Base-by-base conservation (phyloP, 2,888 invertebrate species). In the Oxycera nigricornis region DNA sequence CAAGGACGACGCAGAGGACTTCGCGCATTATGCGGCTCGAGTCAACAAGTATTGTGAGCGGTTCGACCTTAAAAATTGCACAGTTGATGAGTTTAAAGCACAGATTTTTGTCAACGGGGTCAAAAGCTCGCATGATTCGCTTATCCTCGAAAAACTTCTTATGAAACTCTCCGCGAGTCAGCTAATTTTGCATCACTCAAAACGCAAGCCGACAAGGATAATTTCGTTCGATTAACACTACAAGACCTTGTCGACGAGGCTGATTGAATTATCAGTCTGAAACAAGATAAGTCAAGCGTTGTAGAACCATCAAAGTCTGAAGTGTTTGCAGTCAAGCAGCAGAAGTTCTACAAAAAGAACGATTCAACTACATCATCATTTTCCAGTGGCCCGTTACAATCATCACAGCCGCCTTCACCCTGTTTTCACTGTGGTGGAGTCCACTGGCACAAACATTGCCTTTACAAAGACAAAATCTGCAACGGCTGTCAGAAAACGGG, bases 101-200 rank as follows among this genome's bases (percentile, higher is more conserved):
- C n/a, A n/a, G 30, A n/a, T 61, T n/a, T 30, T 61, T 61, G 35
- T 28, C 62, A 61, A 24, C 14, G 26, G 28, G 14, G 17, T 30
- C 20, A n/a, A n/a, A n/a, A n/a, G n/a, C n/a, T n/a, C n/a, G n/a
- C n/a, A n/a, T n/a, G n/a, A n/a, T n/a, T n/a, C n/a, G n/a, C n/a
- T n/a, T n/a, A n/a, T n/a, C n/a, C n/a, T n/a, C n/a, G n/a, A n/a
- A n/a, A n/a, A n/a, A n/a, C 28, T 61, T n/a, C 62, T 61, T 31
- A 61, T 31, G 3, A 61, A 61, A 61, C 30, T 61, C 62, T 26
- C 26, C 62, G 2, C n/a, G 30, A 61, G 62, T 61, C 28, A 28
- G 14, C 35, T 2, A 28, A 24, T 28, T 31, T 61, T 17, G 17
- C 28, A 61, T 2, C 62, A 61, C 30, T 31, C 62, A 9, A 28